Evolutionary conservation across 2,797 vertebrate species (phyloP).

Genomic region (Furcifer pardalis): DNA sequence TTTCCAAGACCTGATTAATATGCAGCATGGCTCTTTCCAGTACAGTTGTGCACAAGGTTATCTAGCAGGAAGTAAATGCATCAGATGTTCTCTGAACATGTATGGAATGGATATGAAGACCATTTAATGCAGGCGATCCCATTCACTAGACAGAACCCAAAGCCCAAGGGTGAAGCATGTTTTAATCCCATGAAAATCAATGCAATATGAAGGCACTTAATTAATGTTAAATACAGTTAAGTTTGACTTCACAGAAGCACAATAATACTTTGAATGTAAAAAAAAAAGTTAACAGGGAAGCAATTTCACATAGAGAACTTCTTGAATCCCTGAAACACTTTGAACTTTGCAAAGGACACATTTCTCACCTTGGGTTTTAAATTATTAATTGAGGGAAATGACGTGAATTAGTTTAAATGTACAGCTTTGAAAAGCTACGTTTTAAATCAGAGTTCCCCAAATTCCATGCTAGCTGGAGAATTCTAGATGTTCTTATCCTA

Average conservation of each 20-base stretch:
- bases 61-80: not conserved
- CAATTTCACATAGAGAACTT: not conserved
- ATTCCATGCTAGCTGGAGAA: too few relatives aligned
- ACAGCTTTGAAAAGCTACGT: too few relatives aligned
- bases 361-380: not conserved
- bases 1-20: not conserved
- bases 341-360: not conserved
- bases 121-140: not conserved
- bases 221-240: not conserved
- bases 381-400: not conserved
- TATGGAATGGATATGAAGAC: not conserved
- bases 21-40: not conserved
- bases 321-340: too few relatives aligned
- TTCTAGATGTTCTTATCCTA: too few relatives aligned
- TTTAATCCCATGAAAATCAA: not conserved
- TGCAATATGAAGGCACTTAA: not conserved
- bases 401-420: not conserved
- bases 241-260: not conserved
- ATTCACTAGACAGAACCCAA: not conserved
- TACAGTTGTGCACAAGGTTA: not conserved
- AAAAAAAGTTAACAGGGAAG: not conserved
- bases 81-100: not conserved
- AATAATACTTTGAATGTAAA: not conserved
- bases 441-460: too few relatives aligned
- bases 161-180: conserved; percentile 1